Base-by-base conservation (phyloP, 2,113 vertebrate genomes). In the Benitochromis conjunctus region DNA sequence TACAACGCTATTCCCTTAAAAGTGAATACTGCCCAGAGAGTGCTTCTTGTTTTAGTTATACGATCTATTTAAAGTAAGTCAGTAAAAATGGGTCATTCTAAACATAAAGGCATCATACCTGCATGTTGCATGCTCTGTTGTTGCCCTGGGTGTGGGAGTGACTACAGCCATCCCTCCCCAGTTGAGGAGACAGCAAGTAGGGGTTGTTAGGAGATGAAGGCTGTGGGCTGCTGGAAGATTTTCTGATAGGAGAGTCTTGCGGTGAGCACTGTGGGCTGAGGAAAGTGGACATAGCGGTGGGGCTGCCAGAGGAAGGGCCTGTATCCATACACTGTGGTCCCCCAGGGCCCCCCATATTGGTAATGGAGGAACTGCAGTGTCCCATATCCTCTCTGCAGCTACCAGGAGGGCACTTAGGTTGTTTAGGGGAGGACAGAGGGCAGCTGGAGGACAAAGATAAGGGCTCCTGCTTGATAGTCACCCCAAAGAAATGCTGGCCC, bases 251-350 rank as follows among this genome's bases (percentile, higher is more conserved):
- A 0, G 98, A 98, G 87, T 98, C 97, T 91, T 98, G 97, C 0
- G 99, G 99, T 1, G 99, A 99, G 88, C 97, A 98, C 94, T 99
- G 98, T 0, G 99, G 98, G 91, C 98, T 99, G 83, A 99, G 97
- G 92, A 99, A 99, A 1, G 98, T 97, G 0, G 98, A 96, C 89
- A 98, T 95, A 31, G 95, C 87, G 12, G 95, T 88, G 83, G 96
- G 94, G 94, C 93, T 97, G 66, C 95, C 96, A 3, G 94, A 96
- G 0, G 95, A 34, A 10, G 97, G 76, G 66, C 84, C 79, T 16
- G 90, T 85, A 84, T 98, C 98, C 92, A 96, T 86, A 80, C 97
- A 96, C 13, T 92, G 96, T 13, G 96, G 91, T 4, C 94, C 96
- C 4, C 93, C 92, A 6, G 95, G 91, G 1, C 87, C 95, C 11